These are phyloP conservation scores for Microplitis deprimator DNA, from an alignment of 2,888 invertebrate species.

Conservation along the genomic window DNA sequence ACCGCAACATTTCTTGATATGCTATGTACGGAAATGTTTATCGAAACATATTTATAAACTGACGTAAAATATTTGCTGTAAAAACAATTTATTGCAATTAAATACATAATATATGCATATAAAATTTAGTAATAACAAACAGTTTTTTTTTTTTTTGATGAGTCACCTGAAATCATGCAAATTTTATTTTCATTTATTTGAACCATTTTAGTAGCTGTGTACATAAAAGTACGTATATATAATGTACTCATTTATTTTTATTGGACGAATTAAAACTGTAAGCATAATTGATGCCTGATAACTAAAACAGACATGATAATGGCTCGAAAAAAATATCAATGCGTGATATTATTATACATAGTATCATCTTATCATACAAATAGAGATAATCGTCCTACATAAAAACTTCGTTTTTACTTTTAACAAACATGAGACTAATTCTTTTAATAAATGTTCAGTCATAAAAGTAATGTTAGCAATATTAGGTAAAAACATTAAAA, in stretches of 20 bases:
- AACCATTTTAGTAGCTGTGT: neutral
- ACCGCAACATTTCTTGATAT: neutral
- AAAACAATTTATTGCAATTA: slow-evolving; percentile 8
- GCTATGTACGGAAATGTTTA: neutral
- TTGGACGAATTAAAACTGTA: neutral
- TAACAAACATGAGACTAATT: neutral
- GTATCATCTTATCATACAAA: neutral
- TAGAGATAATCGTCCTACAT: neutral
- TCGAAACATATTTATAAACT: neutral
- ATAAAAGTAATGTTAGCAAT: neutral
- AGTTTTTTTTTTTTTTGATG: slow-evolving; percentile 4
- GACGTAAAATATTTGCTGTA: neutral
- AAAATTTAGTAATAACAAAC: neutral
- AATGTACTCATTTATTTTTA: neutral
- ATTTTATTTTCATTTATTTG: neutral
- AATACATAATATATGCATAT: neutral
- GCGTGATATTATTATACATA: neutral
- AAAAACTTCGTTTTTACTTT: neutral
- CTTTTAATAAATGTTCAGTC: neutral
- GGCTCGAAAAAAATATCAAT: slow-evolving; percentile 3
- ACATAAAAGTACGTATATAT: neutral
- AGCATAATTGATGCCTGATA: neutral
- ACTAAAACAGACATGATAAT: neutral
- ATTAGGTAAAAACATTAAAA: too few relatives aligned
- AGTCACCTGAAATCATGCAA: neutral